Conservation (phyloP, 92 coral and sea anemone genomes). For the Parazoanthus swiftii region DNA sequence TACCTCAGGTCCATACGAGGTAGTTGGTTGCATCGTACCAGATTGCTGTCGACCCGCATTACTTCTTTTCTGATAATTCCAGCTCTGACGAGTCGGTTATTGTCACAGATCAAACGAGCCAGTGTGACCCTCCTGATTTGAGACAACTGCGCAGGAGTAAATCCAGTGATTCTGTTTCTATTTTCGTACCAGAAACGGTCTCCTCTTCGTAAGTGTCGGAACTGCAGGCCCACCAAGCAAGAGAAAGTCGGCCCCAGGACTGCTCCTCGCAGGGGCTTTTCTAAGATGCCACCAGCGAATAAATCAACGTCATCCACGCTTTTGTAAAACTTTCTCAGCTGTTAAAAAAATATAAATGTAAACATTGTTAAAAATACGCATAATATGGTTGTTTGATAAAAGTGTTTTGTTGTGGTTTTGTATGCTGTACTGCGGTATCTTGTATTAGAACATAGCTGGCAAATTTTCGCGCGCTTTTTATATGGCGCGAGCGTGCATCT, state of each 20-base stretch:
- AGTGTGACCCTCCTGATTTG: conserved; percentile 32
- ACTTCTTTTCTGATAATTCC: too few species aligned
- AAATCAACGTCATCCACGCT: conserved; percentile 32
- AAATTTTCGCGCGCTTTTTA: too few species aligned
- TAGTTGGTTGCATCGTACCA: too few species aligned
- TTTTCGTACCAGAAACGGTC: conserved; percentile 58
- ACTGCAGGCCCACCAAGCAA: conserved; percentile 19
- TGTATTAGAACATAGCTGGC: too few species aligned
- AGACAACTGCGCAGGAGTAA: conserved; percentile 29
- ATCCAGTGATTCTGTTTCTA: conserved; percentile 30
- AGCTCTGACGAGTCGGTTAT: background rate
- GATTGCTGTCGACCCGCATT: too few species aligned
- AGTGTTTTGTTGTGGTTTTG: too few species aligned
- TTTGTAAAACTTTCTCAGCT: conserved; percentile 34
- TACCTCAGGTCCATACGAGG: too few species aligned
- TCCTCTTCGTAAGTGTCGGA: conserved; percentile 42
- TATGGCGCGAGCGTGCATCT: too few species aligned
- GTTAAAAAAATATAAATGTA: conserved; percentile 11
- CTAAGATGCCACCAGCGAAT: conserved; percentile 47
- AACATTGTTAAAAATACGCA: too few species aligned
- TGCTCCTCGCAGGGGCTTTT: conserved; percentile 24
- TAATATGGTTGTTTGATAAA: too few species aligned
- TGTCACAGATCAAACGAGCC: conserved; percentile 43
- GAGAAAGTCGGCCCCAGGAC: conserved; percentile 34
- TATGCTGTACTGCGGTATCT: too few species aligned